These are phyloP conservation scores for Netelia virgata DNA, from an alignment of 2,888 invertebrate genomes.

Conservation along the genomic window DNA sequence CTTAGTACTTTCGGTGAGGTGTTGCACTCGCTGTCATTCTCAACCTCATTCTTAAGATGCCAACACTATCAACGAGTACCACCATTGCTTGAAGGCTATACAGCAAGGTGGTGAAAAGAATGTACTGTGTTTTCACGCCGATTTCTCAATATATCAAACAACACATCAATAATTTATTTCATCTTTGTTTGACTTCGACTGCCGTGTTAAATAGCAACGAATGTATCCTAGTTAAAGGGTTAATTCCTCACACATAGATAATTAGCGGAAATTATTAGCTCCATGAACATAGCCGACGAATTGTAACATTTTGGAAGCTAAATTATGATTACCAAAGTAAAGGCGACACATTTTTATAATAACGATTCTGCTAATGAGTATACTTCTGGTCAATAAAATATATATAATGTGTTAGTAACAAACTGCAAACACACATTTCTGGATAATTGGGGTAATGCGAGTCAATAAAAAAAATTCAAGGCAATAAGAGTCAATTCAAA, in stretches of 20 bases:
- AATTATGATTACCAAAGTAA: too few relatives aligned
- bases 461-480: too few relatives aligned
- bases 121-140: not conserved
- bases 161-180: conserved; percentile 3
- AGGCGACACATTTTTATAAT: too few relatives aligned
- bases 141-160: not conserved
- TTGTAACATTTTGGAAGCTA: too few relatives aligned
- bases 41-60: conserved; percentile 18
- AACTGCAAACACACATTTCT: too few relatives aligned
- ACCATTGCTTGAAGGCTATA: conserved; percentile 26
- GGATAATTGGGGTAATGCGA: too few relatives aligned
- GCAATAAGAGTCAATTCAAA: too few relatives aligned
- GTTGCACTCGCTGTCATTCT: conserved; percentile 32
- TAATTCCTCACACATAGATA: conserved; percentile 43
- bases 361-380: too few relatives aligned
- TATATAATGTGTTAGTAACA: too few relatives aligned
- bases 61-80: conserved; percentile 28
- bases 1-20: conserved; percentile 5
- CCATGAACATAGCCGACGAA: not conserved
- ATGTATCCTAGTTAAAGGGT: conserved; percentile 26
- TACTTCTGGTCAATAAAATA: too few relatives aligned
- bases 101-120: not conserved
- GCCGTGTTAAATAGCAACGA: not conserved
- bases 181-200: not conserved
- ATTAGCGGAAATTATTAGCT: conserved; percentile 46